These are phyloP conservation scores for Autographa gamma DNA, from an alignment of 2,888 invertebrate genomes.

Conservation along the genomic window DNA sequence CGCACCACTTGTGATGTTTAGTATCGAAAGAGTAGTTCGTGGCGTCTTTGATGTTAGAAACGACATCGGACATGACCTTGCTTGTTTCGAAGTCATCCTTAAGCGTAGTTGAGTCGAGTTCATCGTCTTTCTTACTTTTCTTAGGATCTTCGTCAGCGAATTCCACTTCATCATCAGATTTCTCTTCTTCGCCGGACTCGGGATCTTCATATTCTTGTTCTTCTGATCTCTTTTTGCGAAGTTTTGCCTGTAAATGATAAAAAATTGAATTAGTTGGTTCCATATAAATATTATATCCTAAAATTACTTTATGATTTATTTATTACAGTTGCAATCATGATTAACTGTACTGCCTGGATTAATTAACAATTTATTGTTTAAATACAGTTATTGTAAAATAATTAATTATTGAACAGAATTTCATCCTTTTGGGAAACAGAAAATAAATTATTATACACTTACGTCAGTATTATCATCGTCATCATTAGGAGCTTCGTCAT, in stretches of 20 bases:
- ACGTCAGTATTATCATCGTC: constrained; percentile 87
- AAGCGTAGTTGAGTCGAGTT: constrained; percentile 64
- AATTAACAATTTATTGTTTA: too few species aligned
- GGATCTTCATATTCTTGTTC: constrained; percentile 92
- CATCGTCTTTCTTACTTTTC: constrained; percentile 66
- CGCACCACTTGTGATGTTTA: constrained; percentile 94
- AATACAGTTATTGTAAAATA: too few species aligned
- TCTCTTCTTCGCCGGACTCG: constrained; percentile 89
- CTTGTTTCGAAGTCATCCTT: constrained; percentile 68
- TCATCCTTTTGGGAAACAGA: too few species aligned
- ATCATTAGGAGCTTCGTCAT: constrained; percentile 90
- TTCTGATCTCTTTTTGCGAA: constrained; percentile 88
- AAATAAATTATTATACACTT: too few species aligned
- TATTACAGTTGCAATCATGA: too few species aligned
- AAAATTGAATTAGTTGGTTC: neutral
- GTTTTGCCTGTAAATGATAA: constrained; percentile 78
- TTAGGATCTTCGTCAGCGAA: constrained; percentile 67
- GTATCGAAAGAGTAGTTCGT: constrained; percentile 93
- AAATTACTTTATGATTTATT: too few species aligned
- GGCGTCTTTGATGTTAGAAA: constrained; percentile 80
- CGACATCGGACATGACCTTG: constrained; percentile 79
- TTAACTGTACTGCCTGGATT: too few species aligned
- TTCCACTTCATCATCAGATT: constrained; percentile 85
- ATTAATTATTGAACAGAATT: too few species aligned
- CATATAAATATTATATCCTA: too few species aligned